These are phyloP conservation scores for Psittacus erithacus DNA, from an alignment of 2,113 vertebrate species.

Conservation along the genomic window DNA sequence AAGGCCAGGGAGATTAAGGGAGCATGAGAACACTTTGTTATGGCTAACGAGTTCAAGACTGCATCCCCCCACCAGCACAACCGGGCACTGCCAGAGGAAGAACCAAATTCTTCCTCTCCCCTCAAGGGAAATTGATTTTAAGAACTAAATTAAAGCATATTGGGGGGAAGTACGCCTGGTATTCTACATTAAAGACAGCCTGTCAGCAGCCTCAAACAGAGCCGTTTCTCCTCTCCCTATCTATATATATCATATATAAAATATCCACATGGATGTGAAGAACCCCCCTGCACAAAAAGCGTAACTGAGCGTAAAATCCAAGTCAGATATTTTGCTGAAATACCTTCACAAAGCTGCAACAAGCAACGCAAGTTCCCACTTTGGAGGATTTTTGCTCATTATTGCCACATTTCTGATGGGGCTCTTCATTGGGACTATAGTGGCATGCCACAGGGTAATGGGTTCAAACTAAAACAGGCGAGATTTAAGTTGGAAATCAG, in stretches of 20 bases:
- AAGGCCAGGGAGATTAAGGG: conserved; percentile 19
- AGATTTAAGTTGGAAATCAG: neutral
- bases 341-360: neutral
- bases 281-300: neutral
- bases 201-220: neutral
- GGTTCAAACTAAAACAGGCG: neutral
- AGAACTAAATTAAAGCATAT: neutral
- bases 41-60: neutral
- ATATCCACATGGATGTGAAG: neutral
- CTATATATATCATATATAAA: neutral
- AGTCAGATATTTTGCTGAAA: neutral
- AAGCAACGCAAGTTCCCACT: neutral
- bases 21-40: neutral
- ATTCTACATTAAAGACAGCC: neutral
- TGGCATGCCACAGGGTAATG: neutral
- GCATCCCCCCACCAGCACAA: neutral
- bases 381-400: neutral
- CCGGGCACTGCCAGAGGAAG: neutral
- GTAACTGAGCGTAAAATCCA: neutral
- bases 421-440: neutral
- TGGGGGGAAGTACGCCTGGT: neutral
- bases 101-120: neutral
- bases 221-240: neutral
- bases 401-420: neutral
- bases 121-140: neutral